Percentiles rank a stretch among this genome's conserved stretches.
Evolutionary conservation across 2,888 invertebrate species (phyloP).

Genomic region (Galerucella nymphaeae): DNA sequence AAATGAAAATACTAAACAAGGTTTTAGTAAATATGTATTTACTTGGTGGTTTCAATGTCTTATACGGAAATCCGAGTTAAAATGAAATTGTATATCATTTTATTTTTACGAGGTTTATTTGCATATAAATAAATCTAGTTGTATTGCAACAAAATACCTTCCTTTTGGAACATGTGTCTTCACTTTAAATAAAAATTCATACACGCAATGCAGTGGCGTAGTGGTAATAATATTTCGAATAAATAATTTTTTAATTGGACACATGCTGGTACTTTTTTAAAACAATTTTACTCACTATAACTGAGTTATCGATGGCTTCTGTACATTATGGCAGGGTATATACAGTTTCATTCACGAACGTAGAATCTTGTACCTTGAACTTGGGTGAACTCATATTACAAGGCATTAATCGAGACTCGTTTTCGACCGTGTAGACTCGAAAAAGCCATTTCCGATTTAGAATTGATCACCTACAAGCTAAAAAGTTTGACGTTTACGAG

Average conservation of each 20-base stretch:
- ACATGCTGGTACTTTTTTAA: slow-evolving; percentile 22
- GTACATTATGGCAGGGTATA: no score
- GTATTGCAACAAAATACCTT: background rate
- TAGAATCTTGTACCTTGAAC: slow-evolving; percentile 30
- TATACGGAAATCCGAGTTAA: slow-evolving; percentile 1
- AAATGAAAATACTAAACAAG: background rate
- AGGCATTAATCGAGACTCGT: slow-evolving; percentile 26
- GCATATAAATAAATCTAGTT: background rate
- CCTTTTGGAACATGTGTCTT: background rate
- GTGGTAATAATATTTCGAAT: background rate
- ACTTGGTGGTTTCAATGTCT: background rate
- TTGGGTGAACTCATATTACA: slow-evolving; percentile 30
- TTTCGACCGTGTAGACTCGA: slow-evolving; percentile 14
- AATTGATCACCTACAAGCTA: slow-evolving; percentile 16
- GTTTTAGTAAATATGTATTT: background rate
- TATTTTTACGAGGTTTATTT: background rate
- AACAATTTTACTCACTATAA: slow-evolving; percentile 2
- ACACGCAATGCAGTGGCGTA: background rate
- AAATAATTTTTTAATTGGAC: slow-evolving; percentile 29
- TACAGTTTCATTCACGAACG: background rate
- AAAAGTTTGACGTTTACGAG: background rate
- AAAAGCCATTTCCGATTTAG: slow-evolving; percentile 15
- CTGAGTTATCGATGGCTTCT: background rate
- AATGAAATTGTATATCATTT: slow-evolving; percentile 4
- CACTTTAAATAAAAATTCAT: background rate